Evolutionary conservation across 30 jellyfish, hydroid and myxozoan genomes (phyloP).

Genomic region (Aurelia sp.): DNA sequence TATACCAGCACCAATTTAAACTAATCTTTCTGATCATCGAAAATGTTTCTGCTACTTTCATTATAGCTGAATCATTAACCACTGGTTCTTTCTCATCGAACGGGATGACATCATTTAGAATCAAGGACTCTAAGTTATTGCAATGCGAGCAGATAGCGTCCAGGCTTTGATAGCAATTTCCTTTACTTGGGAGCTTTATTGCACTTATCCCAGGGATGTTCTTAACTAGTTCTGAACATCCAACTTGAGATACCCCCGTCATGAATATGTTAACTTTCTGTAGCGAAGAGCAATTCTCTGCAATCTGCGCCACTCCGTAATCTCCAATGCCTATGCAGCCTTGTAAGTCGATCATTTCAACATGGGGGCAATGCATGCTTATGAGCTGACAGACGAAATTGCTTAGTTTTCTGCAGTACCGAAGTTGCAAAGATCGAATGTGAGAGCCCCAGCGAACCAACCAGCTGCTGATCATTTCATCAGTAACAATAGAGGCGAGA

Average conservation of each 20-base stretch:
- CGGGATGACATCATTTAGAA: conserved; percentile 39
- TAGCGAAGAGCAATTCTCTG: conserved; percentile 15
- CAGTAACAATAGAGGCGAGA: conserved; percentile 44
- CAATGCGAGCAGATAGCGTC: conserved; percentile 14
- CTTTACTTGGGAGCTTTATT: conserved; percentile 49
- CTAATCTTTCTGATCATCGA: conserved; percentile 26
- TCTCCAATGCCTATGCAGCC: conserved; percentile 57
- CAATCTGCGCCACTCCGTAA: conserved; percentile 39
- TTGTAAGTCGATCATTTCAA: conserved; percentile 38
- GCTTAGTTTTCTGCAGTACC: conserved; percentile 52
- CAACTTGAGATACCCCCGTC: conserved; percentile 52
- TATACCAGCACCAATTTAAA: conserved; percentile 53
- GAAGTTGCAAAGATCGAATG: conserved; percentile 33
- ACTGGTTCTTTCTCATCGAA: conserved; percentile 32
- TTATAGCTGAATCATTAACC: conserved; percentile 9
- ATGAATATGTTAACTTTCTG: conserved; percentile 35
- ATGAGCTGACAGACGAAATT: conserved; percentile 32
- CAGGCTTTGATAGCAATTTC: conserved; percentile 38
- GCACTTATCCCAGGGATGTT: background rate
- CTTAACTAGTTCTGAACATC: conserved; percentile 24
- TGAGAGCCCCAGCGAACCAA: conserved; percentile 30
- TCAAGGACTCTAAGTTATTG: background rate
- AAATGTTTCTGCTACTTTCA: conserved; percentile 7
- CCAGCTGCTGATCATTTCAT: conserved; percentile 42
- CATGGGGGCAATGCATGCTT: conserved; percentile 21